Base-by-base conservation (phyloP, 2,888 invertebrate genomes). In the Ellobium chinense region DNA sequence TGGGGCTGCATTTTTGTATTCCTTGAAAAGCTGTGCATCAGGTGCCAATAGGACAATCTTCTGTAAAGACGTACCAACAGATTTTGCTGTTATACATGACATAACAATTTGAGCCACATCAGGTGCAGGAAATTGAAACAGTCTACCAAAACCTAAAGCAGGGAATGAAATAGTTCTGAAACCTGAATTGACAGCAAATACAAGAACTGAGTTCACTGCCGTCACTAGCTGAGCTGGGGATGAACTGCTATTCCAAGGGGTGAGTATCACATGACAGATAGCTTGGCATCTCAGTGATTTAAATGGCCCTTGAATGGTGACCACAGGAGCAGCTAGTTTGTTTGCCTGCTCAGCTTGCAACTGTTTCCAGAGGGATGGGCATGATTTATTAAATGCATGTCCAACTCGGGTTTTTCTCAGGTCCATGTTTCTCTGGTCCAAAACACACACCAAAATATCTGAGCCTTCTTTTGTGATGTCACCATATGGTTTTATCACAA, bases 371-470 rank as follows among this genome's bases (percentile, higher is more conserved):
- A 68, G 18, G 0, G 34, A 31, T 36, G 60, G 78, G 37, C 69
- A 78, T 3, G 34, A 34, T 36, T 78, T 81, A 7, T 68, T 56
- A 63, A 81, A 73, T 27, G 81, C 60, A 21, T 54, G 54, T 37
- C 78, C 81, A 21, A 81, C 74, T 12, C 77, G 54, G 14, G 81
- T 81, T 46, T 69, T 74, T 27, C 62, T 60, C 39, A 81, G 24
- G 46, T 81, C 72, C n/a, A 74, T n/a, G 27, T 74, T 54, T n/a
- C n/a, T n/a, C 24, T 60, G 56, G 24, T 37, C 74, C 34, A 78
- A 37, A 21, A 81, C 63, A 63, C 69, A 69, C 31, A 81, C 81
- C 27, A 81, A 39, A 24, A 77, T 46, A 56, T 81, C 81, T 58
- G 77, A 77, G 12, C 27, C 2, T 18, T 77, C 77, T 60, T 39